Base-by-base conservation (phyloP, 2,888 invertebrate species). In the Drosophila birchii region DNA sequence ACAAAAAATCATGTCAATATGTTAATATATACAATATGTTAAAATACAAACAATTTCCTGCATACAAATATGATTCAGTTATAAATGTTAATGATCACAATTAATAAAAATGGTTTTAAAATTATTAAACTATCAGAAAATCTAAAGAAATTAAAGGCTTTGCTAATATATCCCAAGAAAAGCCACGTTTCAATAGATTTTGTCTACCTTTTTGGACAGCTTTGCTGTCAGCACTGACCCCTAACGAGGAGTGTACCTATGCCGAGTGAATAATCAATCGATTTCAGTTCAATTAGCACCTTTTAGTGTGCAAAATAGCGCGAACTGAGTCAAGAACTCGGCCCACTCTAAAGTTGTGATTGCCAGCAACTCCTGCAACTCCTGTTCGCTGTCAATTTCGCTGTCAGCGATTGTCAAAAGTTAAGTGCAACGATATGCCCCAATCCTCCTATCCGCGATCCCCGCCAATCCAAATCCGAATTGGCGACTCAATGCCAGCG, bases 241-340 rank as follows among this genome's bases (percentile, higher is more conserved):
- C 34, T 49, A 43, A 49, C 32, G 14, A 11, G 49, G 18, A 18
- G 26, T 32, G 18, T 49, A 49, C 64, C 49, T 34, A 67, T 29
- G 36, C 38, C 47, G 59, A 85, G 79, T 86, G 88, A 89, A 88
- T 87, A 89, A 89, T 81, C 82, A 88, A 88, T 81, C 80, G 82
- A 76, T 87, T 90, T 80, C 80, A 79, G 76, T 78, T 88, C 90
- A 90, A 90, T 90, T 90, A 90, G 91, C 90, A 90, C 91, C 90
- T 89, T 80, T 89, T 90, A 89, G 89, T 90, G 86, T 90, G 90
- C 86, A 83, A 86, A 86, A 89, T 89, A 86, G 88, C 86, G 86
- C 86, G 76, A 88, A 79, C 78, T 70, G 74, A 73, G 66, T 57
- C 75, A 53, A 61, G 62, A 49, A 54, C 43, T 18, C 47, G 36